These are phyloP conservation scores for Eupeodes luniger DNA, from an alignment of 2,888 invertebrate genomes.

Conservation along the genomic window DNA sequence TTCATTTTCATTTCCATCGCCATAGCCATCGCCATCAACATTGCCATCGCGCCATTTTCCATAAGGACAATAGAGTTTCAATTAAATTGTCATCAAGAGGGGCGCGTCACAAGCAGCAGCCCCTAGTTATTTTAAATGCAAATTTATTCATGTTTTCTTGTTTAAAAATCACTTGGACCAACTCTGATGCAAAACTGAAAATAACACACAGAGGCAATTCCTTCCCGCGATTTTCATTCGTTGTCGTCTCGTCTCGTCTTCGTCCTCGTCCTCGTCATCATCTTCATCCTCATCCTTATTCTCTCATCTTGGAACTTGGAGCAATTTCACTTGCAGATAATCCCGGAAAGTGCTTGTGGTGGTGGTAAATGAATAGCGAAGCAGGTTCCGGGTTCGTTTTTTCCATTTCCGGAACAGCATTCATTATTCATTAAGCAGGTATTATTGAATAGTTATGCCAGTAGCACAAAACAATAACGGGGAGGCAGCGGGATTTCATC, in stretches of 20 bases:
- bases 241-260: neutral
- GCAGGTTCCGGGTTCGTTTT: constrained; percentile 23
- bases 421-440: constrained; percentile 74
- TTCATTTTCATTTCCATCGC: constrained; percentile 35
- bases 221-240: constrained; percentile 17
- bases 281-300: neutral
- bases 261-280: neutral
- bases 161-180: constrained; percentile 73
- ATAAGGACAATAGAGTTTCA: constrained; percentile 76
- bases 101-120: constrained; percentile 58
- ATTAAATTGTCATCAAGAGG: constrained; percentile 75
- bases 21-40: neutral
- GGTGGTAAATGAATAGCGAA: constrained; percentile 34
- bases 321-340: constrained; percentile 56
- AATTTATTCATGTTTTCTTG: constrained; percentile 76
- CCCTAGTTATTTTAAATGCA: constrained; percentile 63
- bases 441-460: constrained; percentile 71
- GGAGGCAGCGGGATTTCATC: neutral
- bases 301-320: neutral
- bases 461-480: constrained; percentile 50
- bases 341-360: constrained; percentile 55
- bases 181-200: constrained; percentile 31
- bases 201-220: neutral
- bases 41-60: constrained; percentile 60
- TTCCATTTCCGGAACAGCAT: constrained; percentile 55